Base-by-base conservation (phyloP, 2,888 invertebrate species). In the Xestobium rufovillosum region DNA sequence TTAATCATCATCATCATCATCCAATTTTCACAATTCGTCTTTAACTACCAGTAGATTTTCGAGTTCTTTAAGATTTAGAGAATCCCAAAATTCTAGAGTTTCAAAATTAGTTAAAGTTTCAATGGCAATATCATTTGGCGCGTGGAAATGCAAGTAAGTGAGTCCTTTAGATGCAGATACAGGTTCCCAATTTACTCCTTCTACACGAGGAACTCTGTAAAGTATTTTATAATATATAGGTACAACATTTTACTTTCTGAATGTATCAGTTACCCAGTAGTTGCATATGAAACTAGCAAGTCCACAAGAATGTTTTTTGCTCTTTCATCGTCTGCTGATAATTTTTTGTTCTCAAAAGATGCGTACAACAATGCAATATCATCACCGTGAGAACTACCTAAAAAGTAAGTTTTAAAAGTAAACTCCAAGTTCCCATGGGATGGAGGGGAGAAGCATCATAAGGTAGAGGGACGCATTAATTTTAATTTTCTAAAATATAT, bases 61-160 rank as follows among this genome's bases (percentile, higher is more conserved):
- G 47, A 74, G 72, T 50, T 77, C 75, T 3, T 66, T 52, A 28
- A 77, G 69, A 0, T 70, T 66, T 0, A 75, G 64, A 8, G 62
- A 65, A 45, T 69, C 67, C 76, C 76, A 77, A 58, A 77, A 75
- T 10, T 67, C 50, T 27, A 62, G 66, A 3, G 72, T 63, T 0
- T 73, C 74, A 42, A 75, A 67, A 52, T 75, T 69, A 0, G 57
- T 48, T 38, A 58, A 61, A 6, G 58, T 52, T 28, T 64, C 66
- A 66, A 76, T 69, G 16, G 60, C 53, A 19, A 55, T 50, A 16
- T 65, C 53, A 8, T 61, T 61, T 0, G 73, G 70, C 11, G 25
- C 29, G 29, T 26, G 11, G 0, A 77, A 70, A 17, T 71, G 66
- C 38, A 76, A 47, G 52, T 71, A 76, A 38, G 61, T 50, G 17